Evolutionary conservation across 2,888 invertebrate genomes (phyloP).

Genomic region (Didymodactylos carnosus): DNA sequence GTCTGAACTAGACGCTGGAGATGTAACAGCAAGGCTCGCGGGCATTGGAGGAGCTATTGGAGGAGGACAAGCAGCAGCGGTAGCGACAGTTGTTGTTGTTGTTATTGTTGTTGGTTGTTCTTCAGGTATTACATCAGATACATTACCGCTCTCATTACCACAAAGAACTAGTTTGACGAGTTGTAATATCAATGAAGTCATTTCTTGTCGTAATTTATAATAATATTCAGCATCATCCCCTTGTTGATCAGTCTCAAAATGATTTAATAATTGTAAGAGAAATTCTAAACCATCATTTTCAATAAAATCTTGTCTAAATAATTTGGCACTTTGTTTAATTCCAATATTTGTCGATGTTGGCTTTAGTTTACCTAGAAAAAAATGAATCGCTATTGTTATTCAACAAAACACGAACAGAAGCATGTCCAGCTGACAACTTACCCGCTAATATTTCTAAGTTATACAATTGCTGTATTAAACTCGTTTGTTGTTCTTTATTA

Average conservation of each 20-base stretch:
- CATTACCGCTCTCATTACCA: background rate
- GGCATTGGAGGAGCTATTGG: background rate
- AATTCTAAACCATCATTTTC: background rate
- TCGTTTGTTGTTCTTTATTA: background rate
- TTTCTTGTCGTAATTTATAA: background rate
- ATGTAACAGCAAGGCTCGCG: background rate
- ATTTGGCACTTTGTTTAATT: background rate
- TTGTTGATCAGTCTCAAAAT: background rate
- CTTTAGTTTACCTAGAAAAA: no score
- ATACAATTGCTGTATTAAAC: background rate
- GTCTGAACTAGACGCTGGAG: background rate
- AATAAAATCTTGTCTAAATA: background rate
- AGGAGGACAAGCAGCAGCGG: background rate
- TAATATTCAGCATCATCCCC: no score
- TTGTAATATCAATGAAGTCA: background rate
- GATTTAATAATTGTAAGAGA: background rate
- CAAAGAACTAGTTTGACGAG: background rate
- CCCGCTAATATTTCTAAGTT: constrained; percentile 5
- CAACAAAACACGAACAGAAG: no score
- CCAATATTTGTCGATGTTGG: background rate
- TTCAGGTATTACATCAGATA: background rate
- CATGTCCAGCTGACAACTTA: background rate
- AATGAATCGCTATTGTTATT: no score
- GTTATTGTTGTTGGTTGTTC: background rate
- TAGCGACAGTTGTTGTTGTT: background rate